A percentile compares a stretch with the other conserved stretches of the same genome.
These are phyloP conservation scores for Carcina quercana DNA, from an alignment of 2,888 invertebrate species.

Conservation along the genomic window DNA sequence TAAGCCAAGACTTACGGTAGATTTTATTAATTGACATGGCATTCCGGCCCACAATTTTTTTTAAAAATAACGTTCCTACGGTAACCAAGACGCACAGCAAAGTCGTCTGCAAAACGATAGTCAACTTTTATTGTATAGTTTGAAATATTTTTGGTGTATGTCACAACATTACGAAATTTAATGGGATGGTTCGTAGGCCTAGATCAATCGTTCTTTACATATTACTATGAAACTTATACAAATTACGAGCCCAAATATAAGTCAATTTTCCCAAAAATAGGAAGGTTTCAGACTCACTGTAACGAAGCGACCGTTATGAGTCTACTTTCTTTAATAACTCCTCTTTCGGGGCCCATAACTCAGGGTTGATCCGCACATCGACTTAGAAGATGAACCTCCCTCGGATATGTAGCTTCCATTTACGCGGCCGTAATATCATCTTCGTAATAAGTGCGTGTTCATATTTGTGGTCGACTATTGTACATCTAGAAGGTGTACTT, in stretches of 20 bases:
- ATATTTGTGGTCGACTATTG: conserved; percentile 25
- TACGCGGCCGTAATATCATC: conserved; percentile 27
- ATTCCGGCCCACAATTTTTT: conserved; percentile 32
- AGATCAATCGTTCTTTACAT: too few relatives aligned
- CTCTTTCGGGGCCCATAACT: conserved; percentile 47
- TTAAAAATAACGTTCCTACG: background rate
- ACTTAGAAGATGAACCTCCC: conserved; percentile 59
- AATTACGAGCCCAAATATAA: too few relatives aligned
- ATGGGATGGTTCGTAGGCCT: too few relatives aligned
- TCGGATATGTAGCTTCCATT: conserved; percentile 45
- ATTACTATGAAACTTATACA: too few relatives aligned
- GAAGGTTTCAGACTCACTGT: conserved; percentile 8
- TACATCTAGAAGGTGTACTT: too few relatives aligned
- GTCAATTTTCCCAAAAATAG: too few relatives aligned
- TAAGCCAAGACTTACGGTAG: conserved; percentile 59
- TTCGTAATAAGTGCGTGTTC: conserved; percentile 37
- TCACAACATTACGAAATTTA: too few relatives aligned
- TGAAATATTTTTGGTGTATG: too few relatives aligned
- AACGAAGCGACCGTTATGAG: conserved; percentile 4
- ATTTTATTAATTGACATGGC: conserved; percentile 68
- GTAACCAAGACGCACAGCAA: too few relatives aligned
- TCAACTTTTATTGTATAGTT: too few relatives aligned
- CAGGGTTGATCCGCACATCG: conserved; percentile 57
- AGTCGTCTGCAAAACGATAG: too few relatives aligned
- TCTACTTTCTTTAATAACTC: conserved; percentile 45